Base-by-base conservation (phyloP, 2,888 invertebrate genomes). In the Acrobasis consociella region DNA sequence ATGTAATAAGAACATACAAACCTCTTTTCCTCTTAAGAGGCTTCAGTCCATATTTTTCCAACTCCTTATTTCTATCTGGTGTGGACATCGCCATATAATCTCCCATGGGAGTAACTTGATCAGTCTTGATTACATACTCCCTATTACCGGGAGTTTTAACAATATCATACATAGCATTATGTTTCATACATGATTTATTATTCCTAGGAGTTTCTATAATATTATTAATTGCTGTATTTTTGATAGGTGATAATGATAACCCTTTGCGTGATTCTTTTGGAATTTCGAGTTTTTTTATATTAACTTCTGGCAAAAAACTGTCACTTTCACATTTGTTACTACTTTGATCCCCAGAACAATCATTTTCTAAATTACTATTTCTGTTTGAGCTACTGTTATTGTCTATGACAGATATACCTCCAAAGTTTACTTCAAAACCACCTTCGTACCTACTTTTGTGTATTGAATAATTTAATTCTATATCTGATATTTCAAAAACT, bases 1-100 rank as follows among this genome's bases (percentile, higher is more conserved):
- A n/a, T n/a, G n/a, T 22, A 22, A 22, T 22, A 22, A 22, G 22
- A 22, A 22, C 22, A 22, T 16, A 31, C 70, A 80, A 72, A 93
- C 93, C 93, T 88, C 94, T 88, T 83, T 93, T 94, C 62, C 95
- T 89, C 79, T 95, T 95, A 17, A 96, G 86, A 2, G 94, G 94
- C 76, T 95, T 95, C 8, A 96, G 83, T 2, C 96, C 96, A 85
- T 93, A 94, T 77, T 94, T 94, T 67, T 94, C 91, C 8, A 96
- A 80, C 75, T 94, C 94, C 65, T 84, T 86, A 65, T 93, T 85
- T 42, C 94, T 85, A 69, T 93, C 91, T 0, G 94, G 93, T 22
- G 95, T 94, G 42, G 91, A 78, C 93, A 95, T 93, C 8, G 80
- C 74, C 17, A 87, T 86, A 73, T 93, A 96, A 76, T 95, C 88